Base-by-base conservation (phyloP, 1,140 invertebrate species). In the Pissodes strobi region DNA sequence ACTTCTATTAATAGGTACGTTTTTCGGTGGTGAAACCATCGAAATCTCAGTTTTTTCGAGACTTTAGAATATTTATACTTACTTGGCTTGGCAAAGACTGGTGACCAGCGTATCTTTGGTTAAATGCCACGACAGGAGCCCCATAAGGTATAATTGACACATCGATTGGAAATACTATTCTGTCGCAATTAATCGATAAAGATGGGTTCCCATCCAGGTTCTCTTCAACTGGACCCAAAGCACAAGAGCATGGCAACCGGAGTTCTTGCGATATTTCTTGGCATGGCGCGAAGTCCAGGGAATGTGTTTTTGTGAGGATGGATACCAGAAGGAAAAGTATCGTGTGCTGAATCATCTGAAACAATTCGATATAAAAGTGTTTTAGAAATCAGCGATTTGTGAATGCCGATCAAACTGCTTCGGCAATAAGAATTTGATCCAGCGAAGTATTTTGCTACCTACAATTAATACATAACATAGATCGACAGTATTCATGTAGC, bases 81-180 rank as follows among this genome's bases (percentile, higher is more conserved):
- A 88, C 85, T 79, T 90, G 89, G 39, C 87, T 85, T 1, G 92
- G 91, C 43, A 95, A 78, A 41, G 83, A 86, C 72, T 93, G 91
- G 68, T 91, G 87, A 0, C 93, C 92, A 39, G 88, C 86, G 72
- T 85, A 84, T 45, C 86, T 82, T 73, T 94, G 91, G 49, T 86
- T 87, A 74, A 92, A 92, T 1, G 85, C 83, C 10, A 88, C 83
- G 38, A 94, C 86, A 6, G 90, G 88, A 10, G 88, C 87, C 12
- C 87, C 87, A 69, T 86, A 87, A 0, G 93, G 88, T 37, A 89
- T 78, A 1, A 87, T 78, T 0, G 90, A 85, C 41, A 88, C 86
- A 69, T 93, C 91, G 10, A 86, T 84, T 15, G 86, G 82, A 65
- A 94, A 93, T n/a, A 92, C 88, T 10, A 92, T 85, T 15, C 84